These are phyloP conservation scores for Augochlorella aurata DNA, from an alignment of 2,888 invertebrate species.

Conservation along the genomic window DNA sequence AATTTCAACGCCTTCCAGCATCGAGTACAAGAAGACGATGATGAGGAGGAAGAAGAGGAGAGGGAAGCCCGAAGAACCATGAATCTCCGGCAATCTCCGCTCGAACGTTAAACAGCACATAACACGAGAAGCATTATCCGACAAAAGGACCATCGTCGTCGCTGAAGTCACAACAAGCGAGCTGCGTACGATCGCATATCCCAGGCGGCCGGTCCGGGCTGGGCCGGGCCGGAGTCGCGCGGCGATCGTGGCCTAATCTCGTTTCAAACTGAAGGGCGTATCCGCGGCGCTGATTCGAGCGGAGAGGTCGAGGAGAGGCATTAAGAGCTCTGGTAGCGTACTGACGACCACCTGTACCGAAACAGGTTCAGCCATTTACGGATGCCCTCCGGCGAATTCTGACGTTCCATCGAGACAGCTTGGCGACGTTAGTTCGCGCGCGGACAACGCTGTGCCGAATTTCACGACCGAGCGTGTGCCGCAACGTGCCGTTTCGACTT, in stretches of 20 bases:
- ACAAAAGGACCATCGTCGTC: slow-evolving; percentile 18
- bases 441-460: slow-evolving; percentile 43
- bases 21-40: neutral
- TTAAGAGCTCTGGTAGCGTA: slow-evolving; percentile 58
- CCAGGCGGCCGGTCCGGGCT: neutral
- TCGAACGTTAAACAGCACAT: slow-evolving; percentile 7
- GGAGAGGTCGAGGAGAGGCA: slow-evolving; percentile 40
- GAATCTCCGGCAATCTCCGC: slow-evolving; percentile 9
- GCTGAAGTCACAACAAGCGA: slow-evolving; percentile 21
- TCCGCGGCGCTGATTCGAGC: slow-evolving; percentile 26
- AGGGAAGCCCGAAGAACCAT: neutral
- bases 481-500: neutral
- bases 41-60: neutral
- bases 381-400: slow-evolving; percentile 64
- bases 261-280: slow-evolving; percentile 56
- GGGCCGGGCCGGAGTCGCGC: neutral
- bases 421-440: slow-evolving; percentile 57
- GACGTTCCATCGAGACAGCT: slow-evolving; percentile 67
- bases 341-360: slow-evolving; percentile 66
- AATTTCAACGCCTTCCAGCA: neutral
- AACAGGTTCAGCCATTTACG: slow-evolving; percentile 67
- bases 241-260: slow-evolving; percentile 60
- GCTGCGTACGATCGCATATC: too few species aligned
- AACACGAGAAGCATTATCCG: slow-evolving; percentile 4
- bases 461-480: slow-evolving; percentile 13